phyloP scores from a whole-genome alignment of 2,113 vertebrate genomes.

The Conger conger region DNA sequence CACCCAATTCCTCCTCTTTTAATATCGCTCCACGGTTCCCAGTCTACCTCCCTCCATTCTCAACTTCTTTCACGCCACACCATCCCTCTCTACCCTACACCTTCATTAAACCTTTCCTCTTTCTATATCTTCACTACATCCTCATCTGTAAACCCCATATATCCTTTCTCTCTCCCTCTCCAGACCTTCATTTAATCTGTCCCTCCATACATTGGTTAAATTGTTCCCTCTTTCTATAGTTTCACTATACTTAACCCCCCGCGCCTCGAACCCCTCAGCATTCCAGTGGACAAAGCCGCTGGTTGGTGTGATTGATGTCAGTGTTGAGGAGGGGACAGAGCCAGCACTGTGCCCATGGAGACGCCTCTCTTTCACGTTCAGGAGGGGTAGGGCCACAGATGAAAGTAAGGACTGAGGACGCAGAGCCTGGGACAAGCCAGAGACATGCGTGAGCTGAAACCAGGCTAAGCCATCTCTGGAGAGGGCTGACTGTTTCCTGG shows the following conservation, averaged over 20 bases:
- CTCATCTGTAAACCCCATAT: background rate
- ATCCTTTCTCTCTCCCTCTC: background rate
- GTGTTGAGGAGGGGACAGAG: background rate
- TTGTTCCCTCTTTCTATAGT: background rate
- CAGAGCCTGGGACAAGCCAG: background rate
- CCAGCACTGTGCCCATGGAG: background rate
- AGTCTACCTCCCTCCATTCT: too few species aligned
- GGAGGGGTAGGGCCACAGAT: background rate
- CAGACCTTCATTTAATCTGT: constrained; percentile 17
- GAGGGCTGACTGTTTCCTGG: background rate
- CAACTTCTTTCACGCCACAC: background rate
- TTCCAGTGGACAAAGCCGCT: background rate
- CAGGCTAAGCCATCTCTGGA: background rate
- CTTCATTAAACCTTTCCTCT: background rate
- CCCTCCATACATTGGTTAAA: background rate
- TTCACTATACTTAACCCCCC: background rate
- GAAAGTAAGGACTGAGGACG: background rate
- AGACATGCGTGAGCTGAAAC: background rate
- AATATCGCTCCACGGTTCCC: too few species aligned
- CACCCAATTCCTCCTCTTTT: too few species aligned
- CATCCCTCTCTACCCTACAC: background rate
- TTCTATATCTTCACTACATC: background rate
- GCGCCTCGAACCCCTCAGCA: background rate
- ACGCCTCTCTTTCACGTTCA: background rate
- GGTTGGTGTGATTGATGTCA: background rate